Percentiles rank a stretch among this genome's conserved stretches.
Evolutionary conservation across 23 tunicate genomes (phyloP).

Genomic region (Halocynthia roretzi): DNA sequence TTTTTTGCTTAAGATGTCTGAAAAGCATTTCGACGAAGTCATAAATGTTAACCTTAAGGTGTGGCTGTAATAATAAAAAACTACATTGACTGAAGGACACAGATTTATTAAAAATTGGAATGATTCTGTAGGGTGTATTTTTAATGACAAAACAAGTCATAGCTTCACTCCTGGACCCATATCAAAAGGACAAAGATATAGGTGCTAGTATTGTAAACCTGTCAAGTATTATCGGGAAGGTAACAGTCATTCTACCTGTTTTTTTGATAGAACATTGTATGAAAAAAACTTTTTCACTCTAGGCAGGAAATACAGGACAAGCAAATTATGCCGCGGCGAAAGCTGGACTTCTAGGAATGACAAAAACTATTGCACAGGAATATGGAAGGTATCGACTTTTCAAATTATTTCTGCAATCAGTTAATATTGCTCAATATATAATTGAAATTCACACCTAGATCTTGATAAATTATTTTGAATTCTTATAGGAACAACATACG

Average conservation of each 20-base stretch:
- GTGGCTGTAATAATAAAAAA: too few relatives aligned
- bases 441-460: neutral
- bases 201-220: slow-evolving; percentile 30
- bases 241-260: neutral
- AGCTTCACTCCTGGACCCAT: slow-evolving; percentile 10
- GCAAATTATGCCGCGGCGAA: slow-evolving; percentile 81
- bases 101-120: too few relatives aligned
- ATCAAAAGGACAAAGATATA: neutral
- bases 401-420: neutral
- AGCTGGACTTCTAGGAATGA: slow-evolving; percentile 79
- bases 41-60: slow-evolving; percentile 15
- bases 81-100: too few relatives aligned
- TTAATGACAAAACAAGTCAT: slow-evolving; percentile 57
- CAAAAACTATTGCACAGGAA: slow-evolving; percentile 72
- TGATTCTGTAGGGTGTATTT: slow-evolving; percentile 17
- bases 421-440: neutral
- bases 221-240: slow-evolving; percentile 71
- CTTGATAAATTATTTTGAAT: too few relatives aligned
- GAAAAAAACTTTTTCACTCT: too few relatives aligned
- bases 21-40: slow-evolving; percentile 19
- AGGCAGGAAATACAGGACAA: slow-evolving; percentile 17
- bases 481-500: slow-evolving; percentile 22
- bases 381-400: slow-evolving; percentile 22
- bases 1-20: slow-evolving; percentile 7
- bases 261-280: too few relatives aligned